Evolutionary conservation across 2,888 invertebrate genomes (phyloP), one percentile per base, ranked within the genome.

Genomic region (Papilio elwesi): DNA sequence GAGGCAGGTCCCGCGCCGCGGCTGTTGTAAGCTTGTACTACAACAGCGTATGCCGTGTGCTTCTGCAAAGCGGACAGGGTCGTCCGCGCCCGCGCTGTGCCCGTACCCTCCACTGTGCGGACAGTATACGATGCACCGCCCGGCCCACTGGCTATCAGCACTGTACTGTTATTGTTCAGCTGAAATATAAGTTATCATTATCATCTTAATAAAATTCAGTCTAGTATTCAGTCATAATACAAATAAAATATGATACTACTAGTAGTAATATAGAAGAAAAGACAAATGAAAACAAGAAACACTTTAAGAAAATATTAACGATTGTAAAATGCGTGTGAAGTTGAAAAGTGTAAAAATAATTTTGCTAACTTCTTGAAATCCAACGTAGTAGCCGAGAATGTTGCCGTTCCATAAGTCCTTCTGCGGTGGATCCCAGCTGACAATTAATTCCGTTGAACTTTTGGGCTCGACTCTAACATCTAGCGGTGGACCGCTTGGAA

Each of bases 371-470:
- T 96, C 96, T 86, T 97, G 96, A 93, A 97, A 97, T 79, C 97
- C 97, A 47, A 98, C 97, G 85, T 97, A 97, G 89, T 97, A 98
- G 71, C 98, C 98, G 0, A 97, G 94, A 78, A 98, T 95, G 82
- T 97, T 97, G 59, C 98, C 98, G 85, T 98, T 97, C 97, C 98
- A 98, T 75, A 97, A 94, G 83, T 97, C 97, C 80, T 96, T 95
- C 81, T 97, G 96, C 36, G 98, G 98, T 48, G 98, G 97, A 87
- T 97, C 97, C 98, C 98, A 98, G 68, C 96, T 96, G 63, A 98
- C 96, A 76, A 96, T 95, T 74, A 98, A 94, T 89, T 97, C 97
- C 0, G 97, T 97, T 9, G 97, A 97, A 87, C 97, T 97, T 87
- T 97, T 96, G 0, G 98, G 95, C 89, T 97, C 97, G 59, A 97